phyloP scores from a whole-genome alignment of 2,888 invertebrate genomes.

The Gastracanthus pulcherrimus region DNA sequence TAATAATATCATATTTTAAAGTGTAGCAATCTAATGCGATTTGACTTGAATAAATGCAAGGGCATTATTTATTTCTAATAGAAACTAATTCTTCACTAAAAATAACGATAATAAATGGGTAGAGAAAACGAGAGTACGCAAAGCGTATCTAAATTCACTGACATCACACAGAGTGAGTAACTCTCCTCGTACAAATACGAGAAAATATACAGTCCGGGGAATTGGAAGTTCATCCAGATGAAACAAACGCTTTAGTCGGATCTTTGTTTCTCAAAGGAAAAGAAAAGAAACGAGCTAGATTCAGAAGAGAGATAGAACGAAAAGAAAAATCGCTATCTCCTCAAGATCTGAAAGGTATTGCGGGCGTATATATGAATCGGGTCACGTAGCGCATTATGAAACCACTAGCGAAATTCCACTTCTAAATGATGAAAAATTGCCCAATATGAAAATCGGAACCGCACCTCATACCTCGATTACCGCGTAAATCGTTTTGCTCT shows the following conservation, averaged over 20 bases:
- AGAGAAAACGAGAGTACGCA: background rate
- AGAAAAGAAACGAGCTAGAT: no score
- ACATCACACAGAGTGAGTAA: background rate
- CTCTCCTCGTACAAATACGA: background rate
- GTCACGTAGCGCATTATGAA: conserved; percentile 26
- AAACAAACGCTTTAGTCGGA: conserved; percentile 6
- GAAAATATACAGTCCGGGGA: background rate
- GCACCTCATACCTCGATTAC: no score
- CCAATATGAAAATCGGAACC: no score
- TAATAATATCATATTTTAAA: no score
- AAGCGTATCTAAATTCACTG: background rate
- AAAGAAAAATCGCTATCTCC: conserved; percentile 18
- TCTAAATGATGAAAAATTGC: background rate
- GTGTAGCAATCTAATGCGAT: no score
- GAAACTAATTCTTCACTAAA: no score
- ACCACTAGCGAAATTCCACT: background rate
- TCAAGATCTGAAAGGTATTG: background rate
- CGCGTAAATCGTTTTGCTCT: no score
- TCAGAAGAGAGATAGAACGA: background rate
- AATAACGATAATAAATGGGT: no score
- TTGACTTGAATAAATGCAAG: no score
- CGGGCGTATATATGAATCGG: background rate
- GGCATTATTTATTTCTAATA: no score
- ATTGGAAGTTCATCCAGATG: conserved; percentile 4
- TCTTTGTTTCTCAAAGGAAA: background rate